Percentiles rank a stretch among this genome's conserved stretches.
phyloP scores from a whole-genome alignment of 2,113 vertebrate genomes.

The Lathamus discolor region DNA sequence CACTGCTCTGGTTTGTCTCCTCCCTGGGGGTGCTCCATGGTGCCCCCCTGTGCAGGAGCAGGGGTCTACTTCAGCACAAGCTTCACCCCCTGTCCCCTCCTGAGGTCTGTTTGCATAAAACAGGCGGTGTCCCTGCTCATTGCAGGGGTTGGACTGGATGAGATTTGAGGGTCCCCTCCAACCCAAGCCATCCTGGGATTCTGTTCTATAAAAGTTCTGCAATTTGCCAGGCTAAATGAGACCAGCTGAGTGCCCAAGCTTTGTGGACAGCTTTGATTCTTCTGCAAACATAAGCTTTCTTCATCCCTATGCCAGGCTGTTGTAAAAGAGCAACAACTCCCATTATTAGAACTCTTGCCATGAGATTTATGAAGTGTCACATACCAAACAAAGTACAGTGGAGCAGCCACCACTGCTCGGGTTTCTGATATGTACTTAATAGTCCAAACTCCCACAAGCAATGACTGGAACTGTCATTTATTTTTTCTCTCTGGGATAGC shows the following conservation, averaged over 20 bases:
- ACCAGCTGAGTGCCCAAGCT: background rate
- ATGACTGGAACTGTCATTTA: background rate
- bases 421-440: background rate
- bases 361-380: background rate
- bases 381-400: background rate
- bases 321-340: slow-evolving; percentile 18
- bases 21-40: too few relatives aligned
- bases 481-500: background rate
- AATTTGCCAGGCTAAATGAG: background rate
- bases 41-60: background rate
- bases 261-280: background rate
- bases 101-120: background rate
- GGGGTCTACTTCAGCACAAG: background rate
- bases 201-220: background rate
- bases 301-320: background rate
- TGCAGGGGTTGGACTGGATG: background rate
- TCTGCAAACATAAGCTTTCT: background rate
- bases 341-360: slow-evolving; percentile 4
- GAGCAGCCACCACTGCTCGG: background rate
- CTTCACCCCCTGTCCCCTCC: background rate
- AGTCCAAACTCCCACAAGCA: background rate
- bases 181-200: background rate
- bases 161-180: background rate
- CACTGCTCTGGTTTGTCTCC: background rate
- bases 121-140: background rate